phyloP scores from a whole-genome alignment of 2,888 invertebrate genomes.

The Ethmia dodecea region DNA sequence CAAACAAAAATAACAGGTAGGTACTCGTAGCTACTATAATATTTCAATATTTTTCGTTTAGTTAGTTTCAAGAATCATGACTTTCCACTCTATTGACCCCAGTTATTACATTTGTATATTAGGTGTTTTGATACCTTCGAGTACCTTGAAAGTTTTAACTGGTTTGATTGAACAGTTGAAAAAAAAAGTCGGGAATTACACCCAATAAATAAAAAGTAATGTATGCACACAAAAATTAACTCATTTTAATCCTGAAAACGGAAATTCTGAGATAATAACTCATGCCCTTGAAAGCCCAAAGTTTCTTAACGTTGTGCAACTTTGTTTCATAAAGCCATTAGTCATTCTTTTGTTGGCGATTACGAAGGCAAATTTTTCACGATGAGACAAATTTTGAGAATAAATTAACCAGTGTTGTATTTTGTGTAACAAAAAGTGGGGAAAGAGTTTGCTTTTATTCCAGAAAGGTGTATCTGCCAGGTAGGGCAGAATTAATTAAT shows the following conservation, averaged over 20 bases:
- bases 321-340: constrained; percentile 70
- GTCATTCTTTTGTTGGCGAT: constrained; percentile 74
- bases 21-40: no score
- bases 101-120: no score
- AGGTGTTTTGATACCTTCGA: no score
- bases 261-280: constrained; percentile 61
- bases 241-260: constrained; percentile 32
- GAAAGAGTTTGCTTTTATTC: constrained; percentile 31
- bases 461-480: constrained; percentile 28
- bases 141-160: no score
- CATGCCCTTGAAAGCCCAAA: constrained; percentile 63
- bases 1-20: no score
- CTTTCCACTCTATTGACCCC: no score
- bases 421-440: constrained; percentile 59
- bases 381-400: constrained; percentile 74
- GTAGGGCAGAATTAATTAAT: constrained; percentile 5
- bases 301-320: constrained; percentile 61
- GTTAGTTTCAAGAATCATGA: no score
- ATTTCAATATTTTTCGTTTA: no score
- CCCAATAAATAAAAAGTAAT: neutral
- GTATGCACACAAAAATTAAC: constrained; percentile 13
- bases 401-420: constrained; percentile 72
- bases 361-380: constrained; percentile 67
- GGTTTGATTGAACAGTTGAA: no score
- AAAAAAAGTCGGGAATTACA: no score